A percentile compares a stretch with the other conserved stretches of the same genome.
These are phyloP conservation scores for Arge pagana DNA, from an alignment of 2,888 invertebrate species.

Conservation along the genomic window DNA sequence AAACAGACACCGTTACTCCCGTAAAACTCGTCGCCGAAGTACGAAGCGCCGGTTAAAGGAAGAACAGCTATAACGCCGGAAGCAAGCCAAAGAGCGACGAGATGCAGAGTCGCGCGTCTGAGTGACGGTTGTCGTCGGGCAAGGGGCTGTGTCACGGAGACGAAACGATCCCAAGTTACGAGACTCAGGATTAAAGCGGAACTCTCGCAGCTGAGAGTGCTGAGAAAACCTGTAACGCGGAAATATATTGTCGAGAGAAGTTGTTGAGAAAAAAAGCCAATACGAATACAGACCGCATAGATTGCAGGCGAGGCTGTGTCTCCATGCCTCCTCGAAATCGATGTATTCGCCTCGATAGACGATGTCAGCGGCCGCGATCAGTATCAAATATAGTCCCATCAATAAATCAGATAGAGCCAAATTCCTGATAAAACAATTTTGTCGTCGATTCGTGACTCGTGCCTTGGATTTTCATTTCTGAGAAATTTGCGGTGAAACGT, in stretches of 20 bases:
- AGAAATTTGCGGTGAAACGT: background rate
- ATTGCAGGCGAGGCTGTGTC: constrained; percentile 63
- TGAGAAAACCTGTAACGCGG: constrained; percentile 60
- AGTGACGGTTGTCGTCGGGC: constrained; percentile 56
- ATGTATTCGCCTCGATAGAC: constrained; percentile 62
- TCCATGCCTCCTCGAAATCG: constrained; percentile 63
- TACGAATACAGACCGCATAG: constrained; percentile 60
- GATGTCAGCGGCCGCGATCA: constrained; percentile 63
- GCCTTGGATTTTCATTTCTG: too few species aligned
- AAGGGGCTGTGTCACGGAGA: constrained; percentile 66
- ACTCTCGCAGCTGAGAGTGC: constrained; percentile 66
- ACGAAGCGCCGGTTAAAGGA: constrained; percentile 59
- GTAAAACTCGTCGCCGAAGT: constrained; percentile 65
- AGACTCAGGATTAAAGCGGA: constrained; percentile 65
- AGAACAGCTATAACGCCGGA: constrained; percentile 60
- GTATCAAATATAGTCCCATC: constrained; percentile 67
- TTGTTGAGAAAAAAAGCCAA: too few species aligned
- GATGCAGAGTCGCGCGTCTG: constrained; percentile 59
- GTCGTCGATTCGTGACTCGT: background rate
- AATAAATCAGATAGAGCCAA: constrained; percentile 67
- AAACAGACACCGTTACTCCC: constrained; percentile 67
- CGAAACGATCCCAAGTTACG: constrained; percentile 67
- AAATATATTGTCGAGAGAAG: too few species aligned
- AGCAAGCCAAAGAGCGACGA: constrained; percentile 60
- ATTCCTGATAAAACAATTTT: constrained; percentile 52